phyloP scores from a whole-genome alignment of 1,140 invertebrate genomes.

The Hypsibius dujardini region DNA sequence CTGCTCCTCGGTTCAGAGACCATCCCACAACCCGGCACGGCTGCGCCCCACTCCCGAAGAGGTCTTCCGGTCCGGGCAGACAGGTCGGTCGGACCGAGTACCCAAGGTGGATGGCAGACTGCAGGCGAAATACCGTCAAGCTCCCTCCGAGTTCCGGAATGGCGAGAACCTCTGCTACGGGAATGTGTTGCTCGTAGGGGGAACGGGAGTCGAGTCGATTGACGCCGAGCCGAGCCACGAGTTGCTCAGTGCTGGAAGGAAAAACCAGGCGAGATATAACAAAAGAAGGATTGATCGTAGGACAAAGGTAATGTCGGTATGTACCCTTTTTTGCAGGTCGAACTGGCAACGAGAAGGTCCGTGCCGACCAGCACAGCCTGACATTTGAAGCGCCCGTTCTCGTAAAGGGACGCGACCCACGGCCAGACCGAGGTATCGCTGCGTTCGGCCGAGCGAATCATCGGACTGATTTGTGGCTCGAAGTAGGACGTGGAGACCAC shows the following conservation, averaged over 20 bases:
- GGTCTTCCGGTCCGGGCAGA: too few species aligned
- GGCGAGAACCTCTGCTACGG: neutral
- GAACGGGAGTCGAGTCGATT: neutral
- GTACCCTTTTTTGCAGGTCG: neutral
- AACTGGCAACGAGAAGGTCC: neutral
- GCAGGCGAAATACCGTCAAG: neutral
- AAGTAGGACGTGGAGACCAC: constrained; percentile 2
- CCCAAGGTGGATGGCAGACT: neutral
- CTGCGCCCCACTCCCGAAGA: too few species aligned
- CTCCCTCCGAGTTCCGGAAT: neutral
- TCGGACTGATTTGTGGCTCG: neutral
- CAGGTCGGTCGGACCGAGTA: too few species aligned
- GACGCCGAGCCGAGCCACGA: neutral
- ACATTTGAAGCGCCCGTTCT: neutral
- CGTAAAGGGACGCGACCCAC: constrained; percentile 12
- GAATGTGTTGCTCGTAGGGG: constrained; percentile 13
- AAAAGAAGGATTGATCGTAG: neutral
- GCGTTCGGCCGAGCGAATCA: neutral
- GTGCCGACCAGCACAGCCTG: neutral
- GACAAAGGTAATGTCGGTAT: neutral
- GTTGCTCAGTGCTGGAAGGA: neutral
- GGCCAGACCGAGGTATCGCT: neutral
- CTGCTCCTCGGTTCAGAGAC: neutral
- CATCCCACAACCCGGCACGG: too few species aligned
- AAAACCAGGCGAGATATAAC: neutral